These are phyloP conservation scores for Neotoxoptera formosana DNA, from an alignment of 1,140 invertebrate genomes.

Conservation along the genomic window DNA sequence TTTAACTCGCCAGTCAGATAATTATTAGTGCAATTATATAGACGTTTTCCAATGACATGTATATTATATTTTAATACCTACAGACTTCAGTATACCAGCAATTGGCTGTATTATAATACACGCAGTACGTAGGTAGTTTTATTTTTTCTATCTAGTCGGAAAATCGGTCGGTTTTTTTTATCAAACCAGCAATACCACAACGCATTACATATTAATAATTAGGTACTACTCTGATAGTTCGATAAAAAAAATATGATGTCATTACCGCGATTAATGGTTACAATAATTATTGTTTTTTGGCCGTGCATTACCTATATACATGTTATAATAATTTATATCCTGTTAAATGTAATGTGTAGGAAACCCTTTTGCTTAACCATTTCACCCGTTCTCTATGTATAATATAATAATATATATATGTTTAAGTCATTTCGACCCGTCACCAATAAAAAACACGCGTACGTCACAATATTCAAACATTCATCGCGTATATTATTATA, in stretches of 20 bases:
- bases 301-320: background rate
- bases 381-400: background rate
- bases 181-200: background rate
- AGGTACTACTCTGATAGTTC: no score
- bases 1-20: background rate
- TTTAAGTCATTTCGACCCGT: background rate
- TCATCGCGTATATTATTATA: no score
- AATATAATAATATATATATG: background rate
- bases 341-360: background rate
- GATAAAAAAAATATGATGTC: background rate
- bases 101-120: background rate
- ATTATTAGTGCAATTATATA: background rate
- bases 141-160: background rate
- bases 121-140: background rate
- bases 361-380: background rate
- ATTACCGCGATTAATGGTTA: background rate
- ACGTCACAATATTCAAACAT: no score
- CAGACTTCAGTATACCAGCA: background rate
- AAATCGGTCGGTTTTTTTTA: background rate
- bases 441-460: background rate
- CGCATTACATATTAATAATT: no score
- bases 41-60: background rate
- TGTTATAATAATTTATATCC: no score
- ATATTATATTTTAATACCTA: no score
- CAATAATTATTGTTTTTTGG: background rate